Conservation (phyloP, 2,797 vertebrate species). For the Coregonus suidteri region DNA sequence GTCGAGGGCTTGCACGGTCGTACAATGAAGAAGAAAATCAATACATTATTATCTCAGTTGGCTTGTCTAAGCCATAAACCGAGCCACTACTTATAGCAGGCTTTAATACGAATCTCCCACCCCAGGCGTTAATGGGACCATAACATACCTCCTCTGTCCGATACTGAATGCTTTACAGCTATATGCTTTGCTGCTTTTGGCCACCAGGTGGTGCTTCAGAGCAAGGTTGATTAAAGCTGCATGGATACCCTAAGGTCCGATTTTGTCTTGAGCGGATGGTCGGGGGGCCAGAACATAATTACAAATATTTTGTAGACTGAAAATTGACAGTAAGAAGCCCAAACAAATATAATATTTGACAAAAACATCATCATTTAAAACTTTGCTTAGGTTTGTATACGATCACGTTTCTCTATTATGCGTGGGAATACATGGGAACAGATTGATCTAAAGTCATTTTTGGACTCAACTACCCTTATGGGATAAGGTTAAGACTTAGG, state of each 20-base stretch:
- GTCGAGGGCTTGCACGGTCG: not conserved
- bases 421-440: too few relatives aligned
- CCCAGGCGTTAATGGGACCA: constrained; percentile 26
- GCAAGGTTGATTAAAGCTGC: not conserved
- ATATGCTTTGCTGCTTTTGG: not conserved
- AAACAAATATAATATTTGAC: too few relatives aligned
- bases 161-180: constrained; percentile 23
- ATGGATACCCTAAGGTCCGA: not conserved
- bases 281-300: too few relatives aligned
- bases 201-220: constrained; percentile 48
- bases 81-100: constrained; percentile 43
- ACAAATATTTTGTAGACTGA: too few relatives aligned
- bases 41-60: constrained; percentile 54
- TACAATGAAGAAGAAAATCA: constrained; percentile 24
- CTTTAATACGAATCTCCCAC: constrained; percentile 35
- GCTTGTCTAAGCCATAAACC: constrained; percentile 42
- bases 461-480: not conserved
- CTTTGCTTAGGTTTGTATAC: too few relatives aligned
- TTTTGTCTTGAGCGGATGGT: too few relatives aligned
- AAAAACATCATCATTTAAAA: too few relatives aligned
- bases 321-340: too few relatives aligned
- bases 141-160: constrained; percentile 41
- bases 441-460: not conserved
- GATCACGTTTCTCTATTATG: too few relatives aligned
- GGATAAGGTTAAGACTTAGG: not conserved